Conservation (phyloP, 2,113 vertebrate species). For the Quiscalus mexicanus region DNA sequence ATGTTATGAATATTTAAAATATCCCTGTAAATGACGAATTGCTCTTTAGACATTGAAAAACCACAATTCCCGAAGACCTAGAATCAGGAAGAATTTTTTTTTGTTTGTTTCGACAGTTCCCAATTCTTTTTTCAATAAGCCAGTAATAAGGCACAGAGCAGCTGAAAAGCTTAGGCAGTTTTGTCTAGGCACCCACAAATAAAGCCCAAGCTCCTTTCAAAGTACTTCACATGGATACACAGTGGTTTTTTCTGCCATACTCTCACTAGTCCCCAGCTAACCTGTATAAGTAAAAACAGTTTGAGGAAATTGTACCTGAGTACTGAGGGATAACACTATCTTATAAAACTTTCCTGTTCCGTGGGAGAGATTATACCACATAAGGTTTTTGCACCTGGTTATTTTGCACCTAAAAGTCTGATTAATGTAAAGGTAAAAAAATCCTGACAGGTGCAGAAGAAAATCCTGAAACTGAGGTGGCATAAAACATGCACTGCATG, state of each 20-base stretch:
- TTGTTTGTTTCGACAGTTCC: not conserved
- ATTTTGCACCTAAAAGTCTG: not conserved
- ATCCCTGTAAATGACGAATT: not conserved
- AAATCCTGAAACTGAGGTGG: not conserved
- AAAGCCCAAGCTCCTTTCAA: not conserved
- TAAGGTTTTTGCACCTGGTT: not conserved
- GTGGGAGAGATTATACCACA: not conserved
- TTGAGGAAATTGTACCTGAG: not conserved
- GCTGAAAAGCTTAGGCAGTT: not conserved
- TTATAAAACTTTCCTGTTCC: not conserved
- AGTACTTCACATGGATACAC: not conserved
- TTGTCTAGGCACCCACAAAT: not conserved
- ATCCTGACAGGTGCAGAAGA: not conserved
- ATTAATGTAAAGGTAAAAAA: not conserved
- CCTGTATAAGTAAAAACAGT: accelerated
- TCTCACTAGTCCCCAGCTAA: not conserved
- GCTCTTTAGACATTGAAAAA: not conserved
- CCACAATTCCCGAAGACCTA: not conserved
- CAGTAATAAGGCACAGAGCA: not conserved
- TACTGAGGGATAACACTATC: not conserved
- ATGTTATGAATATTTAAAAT: not conserved
- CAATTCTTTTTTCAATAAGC: not conserved
- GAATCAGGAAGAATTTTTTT: not conserved
- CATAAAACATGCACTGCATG: not conserved
- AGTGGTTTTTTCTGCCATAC: not conserved